Conservation (phyloP, 2,797 vertebrate genomes). For the Chromis chromis region DNA sequence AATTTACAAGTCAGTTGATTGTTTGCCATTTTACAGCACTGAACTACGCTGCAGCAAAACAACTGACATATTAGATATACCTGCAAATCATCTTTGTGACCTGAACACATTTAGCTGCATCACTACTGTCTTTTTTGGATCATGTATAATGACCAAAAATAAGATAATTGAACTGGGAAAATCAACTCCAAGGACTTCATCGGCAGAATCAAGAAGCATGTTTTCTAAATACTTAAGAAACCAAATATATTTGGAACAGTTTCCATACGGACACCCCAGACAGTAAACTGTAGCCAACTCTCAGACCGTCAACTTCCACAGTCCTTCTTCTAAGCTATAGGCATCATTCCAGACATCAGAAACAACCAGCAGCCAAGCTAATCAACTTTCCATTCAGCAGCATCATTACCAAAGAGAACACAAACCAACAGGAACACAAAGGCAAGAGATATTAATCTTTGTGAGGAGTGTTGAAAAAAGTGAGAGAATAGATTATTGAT, state of each 20-base stretch:
- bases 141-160: not conserved
- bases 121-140: not conserved
- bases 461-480: not conserved
- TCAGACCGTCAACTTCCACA: conserved; percentile 10
- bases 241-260: not conserved
- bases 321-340: conserved; percentile 22
- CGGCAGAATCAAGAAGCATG: too few relatives aligned
- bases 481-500: not conserved
- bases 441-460: conserved; percentile 18
- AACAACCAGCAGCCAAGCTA: conserved; percentile 24
- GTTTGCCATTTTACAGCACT: too few relatives aligned
- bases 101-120: not conserved
- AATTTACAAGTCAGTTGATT: not conserved
- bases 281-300: conserved; percentile 20
- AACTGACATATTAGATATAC: too few relatives aligned
- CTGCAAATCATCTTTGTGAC: not conserved
- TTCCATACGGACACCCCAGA: conserved; percentile 12
- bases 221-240: not conserved
- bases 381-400: conserved; percentile 35
- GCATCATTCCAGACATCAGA: conserved; percentile 20
- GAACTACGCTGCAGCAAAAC: too few relatives aligned
- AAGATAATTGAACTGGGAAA: too few relatives aligned
- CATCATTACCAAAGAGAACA: conserved; percentile 28
- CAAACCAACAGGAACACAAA: conserved; percentile 14
- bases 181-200: not conserved